Base-by-base conservation (phyloP, 1,140 invertebrate genomes). In the Apocrypta bakeri region DNA sequence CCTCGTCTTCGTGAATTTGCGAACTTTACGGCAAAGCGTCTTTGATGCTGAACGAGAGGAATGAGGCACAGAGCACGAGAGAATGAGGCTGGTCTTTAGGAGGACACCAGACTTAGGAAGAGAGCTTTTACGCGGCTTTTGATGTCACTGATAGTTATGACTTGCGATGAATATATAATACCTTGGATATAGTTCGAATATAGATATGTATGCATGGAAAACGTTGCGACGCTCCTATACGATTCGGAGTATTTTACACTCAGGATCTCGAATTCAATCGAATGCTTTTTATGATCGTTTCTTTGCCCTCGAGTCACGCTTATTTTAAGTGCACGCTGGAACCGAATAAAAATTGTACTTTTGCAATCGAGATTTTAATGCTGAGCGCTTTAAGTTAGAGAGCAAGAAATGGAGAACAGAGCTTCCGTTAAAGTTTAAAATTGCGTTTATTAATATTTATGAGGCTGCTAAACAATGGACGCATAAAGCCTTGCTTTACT, bases 1-100 rank as follows among this genome's bases (percentile, higher is more conserved):
- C 63, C 14, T 25, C 31, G 33, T 61, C 21, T 14, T n/a, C n/a
- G 61, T 29, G 84, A 87, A 83, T 83, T 87, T 81, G 73, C 77
- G 76, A 78, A 69, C 76, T 69, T 21, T 73, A 73, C 61, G 40
- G 79, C 24, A 77, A 75, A 79, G 73, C 24, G 84, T 56, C 29
- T 81, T 72, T 72, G 37, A 61, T 80, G 42, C 31, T 9, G 40
- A 56, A 25, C 24, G 29, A 63, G 14, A 4, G 17, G 31, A 37
- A 48, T 25, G 69, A 25, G 33, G 64, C n/a, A n/a, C n/a, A n/a
- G 37, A n/a, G 63, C 2, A 31, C 17, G 25, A 29, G 48, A 12
- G 48, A 29, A 29, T 1, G 21, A 29, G 27, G 17, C 14, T 3
- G n/a, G 14, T 14, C 9, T 4, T 37, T 4, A 37, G 48, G 27